These are phyloP conservation scores for Lepus townsendii DNA, from an alignment of 2,797 vertebrate species.

Conservation along the genomic window DNA sequence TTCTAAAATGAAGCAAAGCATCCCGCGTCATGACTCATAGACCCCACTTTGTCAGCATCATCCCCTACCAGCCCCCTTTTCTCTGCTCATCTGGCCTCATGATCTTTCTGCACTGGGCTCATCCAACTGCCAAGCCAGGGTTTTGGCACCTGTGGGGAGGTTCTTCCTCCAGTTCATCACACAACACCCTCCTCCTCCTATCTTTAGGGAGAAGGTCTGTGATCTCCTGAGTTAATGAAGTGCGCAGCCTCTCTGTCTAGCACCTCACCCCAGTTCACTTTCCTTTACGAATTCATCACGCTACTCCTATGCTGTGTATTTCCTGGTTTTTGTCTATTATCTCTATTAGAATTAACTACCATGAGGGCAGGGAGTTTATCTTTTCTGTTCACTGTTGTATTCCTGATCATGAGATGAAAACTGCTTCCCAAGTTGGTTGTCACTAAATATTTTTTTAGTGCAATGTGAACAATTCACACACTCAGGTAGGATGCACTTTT, in stretches of 20 bases:
- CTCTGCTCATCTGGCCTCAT: not conserved
- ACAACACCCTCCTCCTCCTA: not conserved
- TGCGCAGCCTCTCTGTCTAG: not conserved
- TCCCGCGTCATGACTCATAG: not conserved
- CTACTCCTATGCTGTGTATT: not conserved
- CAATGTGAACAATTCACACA: not conserved
- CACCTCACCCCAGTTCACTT: too few relatives aligned
- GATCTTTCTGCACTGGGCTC: not conserved
- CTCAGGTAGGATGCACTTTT: not conserved
- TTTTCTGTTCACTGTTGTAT: not conserved
- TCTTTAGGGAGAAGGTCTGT: not conserved
- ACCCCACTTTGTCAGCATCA: not conserved
- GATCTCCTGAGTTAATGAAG: not conserved
- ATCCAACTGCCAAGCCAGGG: not conserved
- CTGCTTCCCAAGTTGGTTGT: not conserved
- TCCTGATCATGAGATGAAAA: conserved; percentile 31
- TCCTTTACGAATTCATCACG: not conserved
- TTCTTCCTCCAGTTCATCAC: not conserved
- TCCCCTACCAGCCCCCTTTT: not conserved
- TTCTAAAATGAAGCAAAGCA: not conserved
- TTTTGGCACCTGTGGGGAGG: not conserved
- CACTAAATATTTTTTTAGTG: conserved; percentile 21
- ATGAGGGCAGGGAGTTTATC: not conserved
- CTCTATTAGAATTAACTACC: conserved; percentile 42
- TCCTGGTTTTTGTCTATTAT: not conserved